Conservation (phyloP, 2,888 invertebrate genomes). For the Platynereis dumerilii region DNA sequence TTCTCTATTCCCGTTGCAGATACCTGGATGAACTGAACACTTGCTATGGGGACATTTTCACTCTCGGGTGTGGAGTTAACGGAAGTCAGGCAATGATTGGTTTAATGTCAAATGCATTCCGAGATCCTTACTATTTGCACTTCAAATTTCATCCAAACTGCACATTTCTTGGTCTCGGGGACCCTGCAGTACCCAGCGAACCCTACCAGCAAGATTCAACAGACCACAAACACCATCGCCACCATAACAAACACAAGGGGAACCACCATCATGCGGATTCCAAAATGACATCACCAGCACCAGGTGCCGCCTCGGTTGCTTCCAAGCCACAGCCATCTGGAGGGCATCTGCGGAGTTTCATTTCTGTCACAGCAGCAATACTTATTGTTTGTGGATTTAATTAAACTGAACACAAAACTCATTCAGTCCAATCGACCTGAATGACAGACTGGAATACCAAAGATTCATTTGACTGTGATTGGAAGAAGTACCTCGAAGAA, state of each 20-base stretch:
- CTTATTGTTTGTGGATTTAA: no score
- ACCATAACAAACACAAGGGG: neutral
- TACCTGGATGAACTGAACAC: slow-evolving; percentile 5
- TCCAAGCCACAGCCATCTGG: no score
- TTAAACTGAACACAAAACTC: no score
- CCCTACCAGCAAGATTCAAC: neutral
- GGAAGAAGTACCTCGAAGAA: no score
- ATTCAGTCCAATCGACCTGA: no score
- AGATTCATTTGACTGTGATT: no score
- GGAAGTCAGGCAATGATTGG: slow-evolving; percentile 15
- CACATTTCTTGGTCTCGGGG: neutral
- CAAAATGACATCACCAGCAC: no score
- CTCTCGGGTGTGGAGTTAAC: slow-evolving; percentile 6
- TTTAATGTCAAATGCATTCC: slow-evolving; percentile 15
- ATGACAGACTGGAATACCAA: no score
- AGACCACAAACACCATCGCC: neutral
- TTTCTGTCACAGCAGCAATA: no score
- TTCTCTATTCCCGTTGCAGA: no score
- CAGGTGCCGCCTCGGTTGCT: no score
- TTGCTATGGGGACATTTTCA: slow-evolving; percentile 15
- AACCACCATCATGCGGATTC: neutral
- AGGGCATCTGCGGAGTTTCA: no score
- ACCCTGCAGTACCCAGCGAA: neutral
- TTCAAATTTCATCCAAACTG: slow-evolving; percentile 20
- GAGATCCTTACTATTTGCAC: slow-evolving; percentile 21